These are phyloP conservation scores for Yponomeuta sedellus DNA, from an alignment of 2,888 invertebrate genomes.

Conservation along the genomic window DNA sequence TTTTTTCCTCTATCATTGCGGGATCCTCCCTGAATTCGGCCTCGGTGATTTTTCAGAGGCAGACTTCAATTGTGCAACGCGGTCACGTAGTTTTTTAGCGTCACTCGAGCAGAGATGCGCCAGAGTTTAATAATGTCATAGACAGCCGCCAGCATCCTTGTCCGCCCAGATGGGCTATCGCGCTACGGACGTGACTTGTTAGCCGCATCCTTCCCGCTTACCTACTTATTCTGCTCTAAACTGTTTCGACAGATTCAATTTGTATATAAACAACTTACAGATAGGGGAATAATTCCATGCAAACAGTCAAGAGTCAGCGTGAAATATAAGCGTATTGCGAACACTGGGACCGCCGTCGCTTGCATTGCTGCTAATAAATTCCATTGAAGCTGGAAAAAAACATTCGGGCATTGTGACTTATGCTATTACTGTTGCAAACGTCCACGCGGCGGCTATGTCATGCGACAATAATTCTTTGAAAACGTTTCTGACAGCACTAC, in stretches of 20 bases:
- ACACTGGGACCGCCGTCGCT: slow-evolving; percentile 28
- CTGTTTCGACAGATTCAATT: neutral
- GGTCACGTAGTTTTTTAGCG: slow-evolving; percentile 68
- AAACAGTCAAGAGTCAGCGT: neutral
- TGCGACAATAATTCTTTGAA: slow-evolving; percentile 59
- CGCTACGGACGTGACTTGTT: slow-evolving; percentile 20
- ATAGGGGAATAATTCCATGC: neutral
- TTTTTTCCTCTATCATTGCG: slow-evolving; percentile 60
- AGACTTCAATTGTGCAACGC: slow-evolving; percentile 52
- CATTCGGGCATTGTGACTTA: slow-evolving; percentile 42
- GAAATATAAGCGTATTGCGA: slow-evolving; percentile 28
- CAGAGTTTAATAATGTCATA: slow-evolving; percentile 69
- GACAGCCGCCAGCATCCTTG: slow-evolving; percentile 34
- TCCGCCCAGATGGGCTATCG: slow-evolving; percentile 25
- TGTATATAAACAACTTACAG: neutral
- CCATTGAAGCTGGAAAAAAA: slow-evolving; percentile 33
- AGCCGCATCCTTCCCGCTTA: slow-evolving; percentile 13
- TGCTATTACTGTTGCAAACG: slow-evolving; percentile 41
- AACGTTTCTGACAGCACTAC: slow-evolving; percentile 51
- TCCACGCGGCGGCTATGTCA: slow-evolving; percentile 30
- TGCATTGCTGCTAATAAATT: slow-evolving; percentile 34
- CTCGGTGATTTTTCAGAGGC: slow-evolving; percentile 52
- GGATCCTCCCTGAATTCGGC: slow-evolving; percentile 52
- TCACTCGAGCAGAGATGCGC: slow-evolving; percentile 62
- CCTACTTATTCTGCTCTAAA: neutral